Percentiles rank a stretch among this genome's conserved stretches.
phyloP scores from a whole-genome alignment of 2,888 invertebrate species.

The Pseudolycoriella hygida region DNA sequence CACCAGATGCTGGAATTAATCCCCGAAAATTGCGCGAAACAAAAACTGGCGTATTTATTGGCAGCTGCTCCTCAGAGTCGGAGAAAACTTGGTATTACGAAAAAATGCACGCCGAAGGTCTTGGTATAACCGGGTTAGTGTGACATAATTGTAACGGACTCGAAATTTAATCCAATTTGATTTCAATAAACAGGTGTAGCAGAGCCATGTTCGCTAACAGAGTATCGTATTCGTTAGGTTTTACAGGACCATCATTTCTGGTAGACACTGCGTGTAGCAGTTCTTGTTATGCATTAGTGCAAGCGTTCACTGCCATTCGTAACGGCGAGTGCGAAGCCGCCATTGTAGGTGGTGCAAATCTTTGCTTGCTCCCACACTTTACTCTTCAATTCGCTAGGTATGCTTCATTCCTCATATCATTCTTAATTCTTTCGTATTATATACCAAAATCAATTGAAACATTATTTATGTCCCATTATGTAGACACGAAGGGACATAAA shows the following conservation, averaged over 20 bases:
- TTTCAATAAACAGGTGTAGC: slow-evolving; percentile 60
- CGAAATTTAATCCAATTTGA: no score
- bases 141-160: no score
- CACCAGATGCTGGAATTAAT: slow-evolving; percentile 51
- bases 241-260: slow-evolving; percentile 75
- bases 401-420: no score
- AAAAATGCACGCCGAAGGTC: slow-evolving; percentile 35
- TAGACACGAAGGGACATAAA: no score
- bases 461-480: no score
- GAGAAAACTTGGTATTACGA: slow-evolving; percentile 54
- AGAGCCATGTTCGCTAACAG: slow-evolving; percentile 85
- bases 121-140: slow-evolving; percentile 27
- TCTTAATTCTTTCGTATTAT: no score
- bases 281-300: slow-evolving; percentile 70
- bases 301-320: slow-evolving; percentile 57
- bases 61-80: slow-evolving; percentile 52
- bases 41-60: slow-evolving; percentile 56
- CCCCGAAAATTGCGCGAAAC: slow-evolving; percentile 45
- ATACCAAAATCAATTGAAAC: no score
- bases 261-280: slow-evolving; percentile 94
- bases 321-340: slow-evolving; percentile 75
- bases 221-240: slow-evolving; percentile 73
- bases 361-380: slow-evolving; percentile 74
- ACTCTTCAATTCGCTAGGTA: slow-evolving; percentile 74
- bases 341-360: slow-evolving; percentile 72